Evolutionary conservation across 1,140 invertebrate species (phyloP), one percentile per base, ranked within the genome.

Genomic region (Conopomorpha cramerella): DNA sequence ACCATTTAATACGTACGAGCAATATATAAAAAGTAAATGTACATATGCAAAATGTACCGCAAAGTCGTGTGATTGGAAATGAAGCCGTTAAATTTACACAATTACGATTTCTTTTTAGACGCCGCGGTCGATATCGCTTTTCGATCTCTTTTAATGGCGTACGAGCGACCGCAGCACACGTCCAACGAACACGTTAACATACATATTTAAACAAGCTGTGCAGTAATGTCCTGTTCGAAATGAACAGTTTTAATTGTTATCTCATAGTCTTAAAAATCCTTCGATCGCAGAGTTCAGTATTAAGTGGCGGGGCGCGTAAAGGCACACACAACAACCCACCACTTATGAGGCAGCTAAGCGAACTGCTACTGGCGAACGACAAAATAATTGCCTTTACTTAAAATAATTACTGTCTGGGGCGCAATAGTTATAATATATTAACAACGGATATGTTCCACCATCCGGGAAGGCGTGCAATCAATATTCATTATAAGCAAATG

Each of bases 401-500:
- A 55, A 53, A 54, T 58, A 53, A 62, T 62, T 56, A 51, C 43
- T 51, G 46, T 39, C 45, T 42, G 38, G 46, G 36, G 39, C 44
- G 41, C 44, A 50, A 57, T 60, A 49, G 45, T 58, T 52, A 46
- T 45, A 46, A 50, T 60, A 53, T 53, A 49, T 46, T 48, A 49
- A 56, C 4, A 23, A 10, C 10, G 19, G 19, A 23, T 23, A 61
- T 45, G 36, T 49, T 47, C 38, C 41, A 45, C 33, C 36, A 35
- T 36, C 36, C 29, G 32, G 38, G 43, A 45, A 49, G 47, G 47
- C 51, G 50, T 41, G 50, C 51, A 51, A 55, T 67, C 63, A 63
- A 61, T 65, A 63, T 67, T 65, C 61, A 67, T 71, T 71, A 66
- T 59, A 60, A 60, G 57, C 61, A 70, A 70, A 63, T 65, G 59